Conservation (phyloP, 2,797 vertebrate genomes). For the Arctocebus calabarensis region DNA sequence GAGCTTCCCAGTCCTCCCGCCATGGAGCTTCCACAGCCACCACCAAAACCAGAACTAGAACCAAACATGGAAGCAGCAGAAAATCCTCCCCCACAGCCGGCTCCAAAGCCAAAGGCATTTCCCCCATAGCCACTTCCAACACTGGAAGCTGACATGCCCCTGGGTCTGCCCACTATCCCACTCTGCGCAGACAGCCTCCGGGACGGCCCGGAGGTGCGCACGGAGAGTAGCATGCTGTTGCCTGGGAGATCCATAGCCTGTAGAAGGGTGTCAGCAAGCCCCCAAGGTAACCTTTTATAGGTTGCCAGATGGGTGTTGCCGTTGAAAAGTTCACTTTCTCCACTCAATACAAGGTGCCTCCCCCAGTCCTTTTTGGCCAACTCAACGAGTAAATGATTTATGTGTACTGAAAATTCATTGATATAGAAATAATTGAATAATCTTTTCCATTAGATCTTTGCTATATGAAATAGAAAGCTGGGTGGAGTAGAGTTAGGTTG, state of each 20-base stretch:
- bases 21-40: conserved; percentile 72
- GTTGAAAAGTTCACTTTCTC: conserved; percentile 76
- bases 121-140: conserved; percentile 67
- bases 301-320: conserved; percentile 68
- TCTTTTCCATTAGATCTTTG: conserved; percentile 80
- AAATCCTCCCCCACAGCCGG: conserved; percentile 68
- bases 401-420: conserved; percentile 78
- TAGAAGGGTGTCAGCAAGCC: background rate
- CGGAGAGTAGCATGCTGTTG: conserved; percentile 82
- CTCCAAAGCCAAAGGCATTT: conserved; percentile 60
- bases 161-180: conserved; percentile 43
- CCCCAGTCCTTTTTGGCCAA: conserved; percentile 5
- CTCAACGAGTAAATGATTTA: conserved; percentile 55
- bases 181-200: conserved; percentile 79
- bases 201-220: background rate
- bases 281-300: conserved; percentile 75
- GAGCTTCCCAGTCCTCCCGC: conserved; percentile 79
- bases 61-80: conserved; percentile 85
- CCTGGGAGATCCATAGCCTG: background rate
- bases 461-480: conserved; percentile 74
- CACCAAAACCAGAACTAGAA: conserved; percentile 84
- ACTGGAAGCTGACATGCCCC: conserved; percentile 76
- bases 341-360: conserved; percentile 36
- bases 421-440: conserved; percentile 80
- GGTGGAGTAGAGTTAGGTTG: conserved; percentile 83